These are phyloP conservation scores for Coelopa pilipes DNA, from an alignment of 2,888 invertebrate species.

Conservation along the genomic window DNA sequence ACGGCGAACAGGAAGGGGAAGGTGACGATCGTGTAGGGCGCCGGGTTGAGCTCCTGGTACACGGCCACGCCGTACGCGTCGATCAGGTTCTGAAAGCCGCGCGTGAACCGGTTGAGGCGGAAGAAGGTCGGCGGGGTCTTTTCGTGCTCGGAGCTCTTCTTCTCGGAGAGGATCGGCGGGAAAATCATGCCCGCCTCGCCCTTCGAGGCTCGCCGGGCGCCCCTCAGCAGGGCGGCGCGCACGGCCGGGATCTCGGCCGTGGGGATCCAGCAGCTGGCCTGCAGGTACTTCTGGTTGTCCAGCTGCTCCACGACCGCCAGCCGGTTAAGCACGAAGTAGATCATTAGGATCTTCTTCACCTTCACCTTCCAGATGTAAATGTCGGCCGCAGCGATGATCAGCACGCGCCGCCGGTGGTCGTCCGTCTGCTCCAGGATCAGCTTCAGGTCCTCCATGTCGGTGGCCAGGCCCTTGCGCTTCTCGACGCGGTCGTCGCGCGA, in stretches of 20 bases:
- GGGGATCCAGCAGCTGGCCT: constrained; percentile 91
- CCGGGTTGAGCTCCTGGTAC: constrained; percentile 93
- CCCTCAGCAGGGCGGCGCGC: constrained; percentile 79
- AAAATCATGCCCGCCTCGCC: constrained; percentile 69
- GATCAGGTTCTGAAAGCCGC: constrained; percentile 82
- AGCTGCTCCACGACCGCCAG: constrained; percentile 83
- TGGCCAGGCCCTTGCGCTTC: constrained; percentile 79
- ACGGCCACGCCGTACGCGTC: constrained; percentile 94
- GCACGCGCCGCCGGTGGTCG: constrained; percentile 78
- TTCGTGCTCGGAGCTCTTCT: background rate
- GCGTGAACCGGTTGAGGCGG: constrained; percentile 89
- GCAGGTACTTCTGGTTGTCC: constrained; percentile 77
- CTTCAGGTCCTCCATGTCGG: constrained; percentile 79
- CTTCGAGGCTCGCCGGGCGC: constrained; percentile 82
- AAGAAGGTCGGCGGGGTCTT: constrained; percentile 90
- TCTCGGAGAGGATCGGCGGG: constrained; percentile 87
- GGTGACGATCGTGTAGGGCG: constrained; percentile 86
- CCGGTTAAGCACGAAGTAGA: constrained; percentile 89
- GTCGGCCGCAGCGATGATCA: constrained; percentile 60
- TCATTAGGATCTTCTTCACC: constrained; percentile 84
- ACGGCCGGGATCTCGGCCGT: constrained; percentile 75
- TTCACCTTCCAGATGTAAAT: constrained; percentile 78
- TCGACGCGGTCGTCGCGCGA: constrained; percentile 76
- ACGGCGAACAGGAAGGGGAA: constrained; percentile 96
- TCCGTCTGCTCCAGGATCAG: constrained; percentile 79